phyloP scores from a whole-genome alignment of 1,140 invertebrate species.

The Drosophila tristis region DNA sequence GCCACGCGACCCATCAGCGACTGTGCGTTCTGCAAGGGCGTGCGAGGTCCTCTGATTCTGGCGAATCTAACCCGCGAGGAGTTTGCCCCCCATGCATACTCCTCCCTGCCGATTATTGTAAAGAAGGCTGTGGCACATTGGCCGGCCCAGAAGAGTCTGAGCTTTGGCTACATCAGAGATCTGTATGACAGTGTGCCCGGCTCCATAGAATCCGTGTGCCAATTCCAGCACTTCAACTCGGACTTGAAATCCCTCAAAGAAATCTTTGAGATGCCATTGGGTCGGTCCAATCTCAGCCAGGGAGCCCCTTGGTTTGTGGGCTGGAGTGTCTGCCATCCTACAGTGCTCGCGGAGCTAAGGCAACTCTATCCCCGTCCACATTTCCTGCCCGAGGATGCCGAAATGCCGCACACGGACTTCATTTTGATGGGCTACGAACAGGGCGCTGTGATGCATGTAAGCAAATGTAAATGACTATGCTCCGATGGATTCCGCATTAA shows the following conservation, averaged over 20 bases:
- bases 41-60: slow-evolving; percentile 87
- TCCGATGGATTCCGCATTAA: slow-evolving; percentile 4
- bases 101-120: slow-evolving; percentile 91
- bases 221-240: slow-evolving; percentile 95
- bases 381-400: slow-evolving; percentile 95
- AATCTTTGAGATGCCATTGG: slow-evolving; percentile 91
- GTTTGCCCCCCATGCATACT: slow-evolving; percentile 90
- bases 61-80: slow-evolving; percentile 88
- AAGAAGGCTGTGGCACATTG: slow-evolving; percentile 91
- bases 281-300: slow-evolving; percentile 87
- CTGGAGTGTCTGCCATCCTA: slow-evolving; percentile 95
- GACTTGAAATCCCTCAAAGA: slow-evolving; percentile 91
- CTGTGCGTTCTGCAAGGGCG: slow-evolving; percentile 88
- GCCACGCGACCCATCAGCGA: slow-evolving; percentile 92
- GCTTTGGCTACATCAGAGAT: slow-evolving; percentile 90
- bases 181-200: slow-evolving; percentile 89
- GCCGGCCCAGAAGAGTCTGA: slow-evolving; percentile 90
- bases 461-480: slow-evolving; percentile 38
- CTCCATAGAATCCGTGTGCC: slow-evolving; percentile 91
- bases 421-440: slow-evolving; percentile 97
- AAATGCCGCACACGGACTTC: slow-evolving; percentile 95
- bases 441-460: slow-evolving; percentile 96
- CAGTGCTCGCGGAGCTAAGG: slow-evolving; percentile 90
- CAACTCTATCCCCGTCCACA: slow-evolving; percentile 92
- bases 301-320: slow-evolving; percentile 95